Evolutionary conservation across 2,113 vertebrate genomes (phyloP).

Genomic region (Dromas ardeola): DNA sequence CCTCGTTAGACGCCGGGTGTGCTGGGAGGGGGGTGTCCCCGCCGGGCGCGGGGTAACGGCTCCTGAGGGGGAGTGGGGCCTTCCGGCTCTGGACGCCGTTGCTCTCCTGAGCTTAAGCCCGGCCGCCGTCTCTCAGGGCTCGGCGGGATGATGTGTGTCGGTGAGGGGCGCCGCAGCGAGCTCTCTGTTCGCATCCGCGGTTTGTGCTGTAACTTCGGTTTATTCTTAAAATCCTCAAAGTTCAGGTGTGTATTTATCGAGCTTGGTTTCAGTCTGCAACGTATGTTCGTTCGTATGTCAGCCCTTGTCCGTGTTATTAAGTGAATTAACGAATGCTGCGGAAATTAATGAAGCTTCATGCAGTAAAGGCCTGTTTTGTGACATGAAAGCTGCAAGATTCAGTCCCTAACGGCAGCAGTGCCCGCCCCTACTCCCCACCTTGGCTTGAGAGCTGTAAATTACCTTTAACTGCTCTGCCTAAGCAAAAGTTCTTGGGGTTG

Average conservation of each 20-base stretch:
- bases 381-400: neutral
- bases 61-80: neutral
- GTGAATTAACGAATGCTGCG: neutral
- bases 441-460: neutral
- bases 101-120: neutral
- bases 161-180: too few species aligned
- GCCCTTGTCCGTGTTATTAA: fast-evolving
- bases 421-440: neutral
- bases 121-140: neutral
- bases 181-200: too few species aligned
- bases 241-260: fast-evolving
- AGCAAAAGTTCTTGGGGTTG: too few species aligned
- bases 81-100: neutral
- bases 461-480: neutral
- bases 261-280: neutral
- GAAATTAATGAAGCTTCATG: neutral
- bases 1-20: neutral
- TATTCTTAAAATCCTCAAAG: neutral
- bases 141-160: neutral
- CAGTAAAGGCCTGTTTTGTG: neutral
- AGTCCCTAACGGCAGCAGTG: neutral
- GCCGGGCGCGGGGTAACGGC: neutral
- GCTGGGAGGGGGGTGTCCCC: neutral
- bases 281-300: neutral
- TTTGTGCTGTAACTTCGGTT: neutral